Percentiles rank a stretch among this genome's conserved stretches.
phyloP scores from a whole-genome alignment of 2,113 vertebrate species.

The Eidolon helvum region DNA sequence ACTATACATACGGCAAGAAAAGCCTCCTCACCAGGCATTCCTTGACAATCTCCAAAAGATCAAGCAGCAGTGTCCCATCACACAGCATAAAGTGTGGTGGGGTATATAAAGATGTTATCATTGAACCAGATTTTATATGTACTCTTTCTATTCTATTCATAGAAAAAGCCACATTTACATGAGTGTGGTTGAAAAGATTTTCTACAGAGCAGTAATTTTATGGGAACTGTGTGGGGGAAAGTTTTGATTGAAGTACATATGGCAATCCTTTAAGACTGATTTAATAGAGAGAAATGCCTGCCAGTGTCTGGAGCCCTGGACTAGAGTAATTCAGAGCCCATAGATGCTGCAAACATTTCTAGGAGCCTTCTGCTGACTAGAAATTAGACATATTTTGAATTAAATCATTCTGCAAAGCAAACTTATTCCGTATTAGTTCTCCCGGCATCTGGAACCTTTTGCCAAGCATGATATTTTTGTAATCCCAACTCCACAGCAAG shows the following conservation, averaged over 20 bases:
- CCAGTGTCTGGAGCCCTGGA: slow-evolving; percentile 20
- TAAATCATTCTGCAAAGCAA: slow-evolving; percentile 16
- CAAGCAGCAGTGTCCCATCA: not conserved
- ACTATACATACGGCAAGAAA: not conserved
- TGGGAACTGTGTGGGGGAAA: not conserved
- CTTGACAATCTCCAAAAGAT: not conserved
- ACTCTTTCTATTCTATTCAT: slow-evolving; percentile 13
- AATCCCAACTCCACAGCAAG: not conserved
- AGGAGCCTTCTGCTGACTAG: not conserved
- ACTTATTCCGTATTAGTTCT: slow-evolving; percentile 1
- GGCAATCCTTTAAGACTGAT: slow-evolving; percentile 53
- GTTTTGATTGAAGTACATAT: slow-evolving; percentile 32
- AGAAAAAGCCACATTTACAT: slow-evolving; percentile 60
- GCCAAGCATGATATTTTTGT: slow-evolving; percentile 35
- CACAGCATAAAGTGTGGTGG: not conserved
- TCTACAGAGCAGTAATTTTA: slow-evolving; percentile 48
- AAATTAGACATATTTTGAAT: slow-evolving; percentile 39
- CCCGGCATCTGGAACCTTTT: slow-evolving; percentile 25
- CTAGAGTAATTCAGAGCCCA: not conserved
- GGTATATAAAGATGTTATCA: slow-evolving; percentile 19
- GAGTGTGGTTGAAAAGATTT: slow-evolving; percentile 55
- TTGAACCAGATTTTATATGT: slow-evolving; percentile 26
- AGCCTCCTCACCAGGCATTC: not conserved
- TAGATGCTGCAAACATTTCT: slow-evolving; percentile 38
- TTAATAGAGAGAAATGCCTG: slow-evolving; percentile 45